Conservation (phyloP, 2,888 invertebrate genomes). For the Caenorhabditis becei region DNA sequence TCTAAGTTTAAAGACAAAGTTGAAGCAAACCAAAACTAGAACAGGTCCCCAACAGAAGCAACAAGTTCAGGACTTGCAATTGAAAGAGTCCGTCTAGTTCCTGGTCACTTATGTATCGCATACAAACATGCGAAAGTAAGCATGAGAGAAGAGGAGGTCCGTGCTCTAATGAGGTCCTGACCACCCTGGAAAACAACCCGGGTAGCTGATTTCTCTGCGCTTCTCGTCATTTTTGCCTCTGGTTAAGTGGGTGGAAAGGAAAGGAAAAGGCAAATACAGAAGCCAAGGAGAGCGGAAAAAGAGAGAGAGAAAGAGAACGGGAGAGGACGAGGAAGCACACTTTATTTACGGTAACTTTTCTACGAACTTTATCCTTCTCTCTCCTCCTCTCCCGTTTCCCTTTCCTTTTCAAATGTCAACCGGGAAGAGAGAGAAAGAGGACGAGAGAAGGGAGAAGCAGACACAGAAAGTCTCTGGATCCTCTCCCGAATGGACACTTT, state of each 20-base stretch:
- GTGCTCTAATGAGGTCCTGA: conserved; percentile 40
- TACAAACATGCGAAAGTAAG: conserved; percentile 15
- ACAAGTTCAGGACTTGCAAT: no score
- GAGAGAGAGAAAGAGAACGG: conserved; percentile 8
- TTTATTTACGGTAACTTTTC: conserved; percentile 52
- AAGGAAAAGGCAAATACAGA: conserved; percentile 47
- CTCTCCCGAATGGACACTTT: conserved; percentile 30
- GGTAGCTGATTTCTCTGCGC: conserved; percentile 6
- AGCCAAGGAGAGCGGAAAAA: conserved; percentile 12
- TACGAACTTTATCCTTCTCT: conserved; percentile 49
- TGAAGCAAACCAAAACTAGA: no score
- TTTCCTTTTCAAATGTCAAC: conserved; percentile 45
- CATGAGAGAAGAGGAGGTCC: conserved; percentile 17
- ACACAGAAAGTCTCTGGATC: conserved; percentile 41
- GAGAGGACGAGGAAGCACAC: conserved; percentile 13
- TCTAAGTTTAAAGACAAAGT: no score
- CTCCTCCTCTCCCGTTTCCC: conserved; percentile 26
- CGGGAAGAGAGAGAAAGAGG: conserved; percentile 5
- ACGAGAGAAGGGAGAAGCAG: conserved; percentile 4
- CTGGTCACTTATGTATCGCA: background rate
- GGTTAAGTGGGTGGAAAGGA: conserved; percentile 26
- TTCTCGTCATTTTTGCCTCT: conserved; percentile 5
- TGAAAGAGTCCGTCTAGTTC: background rate
- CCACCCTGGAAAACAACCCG: conserved; percentile 34
- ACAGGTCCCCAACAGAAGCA: no score